Conservation (phyloP, 2,888 invertebrate species). For the Torymus tubicola region DNA sequence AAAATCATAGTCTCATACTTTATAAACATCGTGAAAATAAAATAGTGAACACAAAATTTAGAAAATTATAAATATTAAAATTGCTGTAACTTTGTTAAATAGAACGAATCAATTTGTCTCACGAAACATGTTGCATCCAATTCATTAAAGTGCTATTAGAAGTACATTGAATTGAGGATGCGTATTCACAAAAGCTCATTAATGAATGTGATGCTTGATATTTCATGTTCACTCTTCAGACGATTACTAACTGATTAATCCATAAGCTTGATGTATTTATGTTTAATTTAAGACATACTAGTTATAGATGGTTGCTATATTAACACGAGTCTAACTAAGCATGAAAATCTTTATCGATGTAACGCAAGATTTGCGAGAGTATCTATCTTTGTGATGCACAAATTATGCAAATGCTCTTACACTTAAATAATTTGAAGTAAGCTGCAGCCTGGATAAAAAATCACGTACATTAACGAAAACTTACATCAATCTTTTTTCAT, state of each 20-base stretch:
- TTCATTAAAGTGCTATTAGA: constrained; percentile 13
- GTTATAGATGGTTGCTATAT: constrained; percentile 12
- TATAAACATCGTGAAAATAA: too few species aligned
- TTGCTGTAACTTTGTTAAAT: constrained; percentile 9
- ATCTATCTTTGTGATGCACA: constrained; percentile 37
- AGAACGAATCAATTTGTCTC: constrained; percentile 10
- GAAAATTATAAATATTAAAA: constrained; percentile 2
- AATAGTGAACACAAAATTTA: background rate
- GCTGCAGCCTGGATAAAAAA: constrained; percentile 38
- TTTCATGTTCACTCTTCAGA: constrained; percentile 22
- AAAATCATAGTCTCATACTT: background rate
- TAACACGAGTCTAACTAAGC: constrained; percentile 30
- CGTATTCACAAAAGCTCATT: constrained; percentile 24
- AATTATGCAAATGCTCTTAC: constrained; percentile 35
- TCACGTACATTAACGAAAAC: background rate
- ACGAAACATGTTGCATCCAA: background rate
- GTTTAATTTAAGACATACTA: constrained; percentile 34
- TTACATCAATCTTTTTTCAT: too few species aligned
- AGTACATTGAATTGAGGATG: constrained; percentile 18
- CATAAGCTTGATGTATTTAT: constrained; percentile 44
- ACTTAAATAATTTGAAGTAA: constrained; percentile 15
- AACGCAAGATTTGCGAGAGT: constrained; percentile 9
- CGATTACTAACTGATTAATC: constrained; percentile 25
- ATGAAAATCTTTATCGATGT: constrained; percentile 46
- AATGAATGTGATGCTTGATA: constrained; percentile 42